Evolutionary conservation across 2,797 vertebrate species (phyloP).

Genomic region (Rhabdomys pumilio): DNA sequence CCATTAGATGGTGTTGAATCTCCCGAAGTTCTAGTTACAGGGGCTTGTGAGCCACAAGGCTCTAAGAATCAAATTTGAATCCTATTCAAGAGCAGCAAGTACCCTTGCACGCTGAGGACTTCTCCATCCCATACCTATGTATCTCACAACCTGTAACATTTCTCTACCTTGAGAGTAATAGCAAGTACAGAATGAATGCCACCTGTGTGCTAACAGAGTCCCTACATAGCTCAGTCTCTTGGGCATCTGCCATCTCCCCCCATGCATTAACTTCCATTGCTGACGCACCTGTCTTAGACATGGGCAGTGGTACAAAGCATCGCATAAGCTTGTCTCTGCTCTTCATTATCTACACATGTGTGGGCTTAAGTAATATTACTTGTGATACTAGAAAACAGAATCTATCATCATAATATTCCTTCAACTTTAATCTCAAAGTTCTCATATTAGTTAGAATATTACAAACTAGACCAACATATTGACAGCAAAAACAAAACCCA

Average conservation of each 20-base stretch:
- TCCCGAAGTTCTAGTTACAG: not conserved
- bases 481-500: not conserved
- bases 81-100: not conserved
- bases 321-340: not conserved
- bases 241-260: not conserved
- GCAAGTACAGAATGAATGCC: not conserved
- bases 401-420: not conserved
- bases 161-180: not conserved
- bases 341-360: not conserved
- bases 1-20: not conserved
- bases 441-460: not conserved
- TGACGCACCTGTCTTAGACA: not conserved
- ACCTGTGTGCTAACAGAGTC: not conserved
- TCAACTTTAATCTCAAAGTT: not conserved
- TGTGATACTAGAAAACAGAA: conserved; percentile 39
- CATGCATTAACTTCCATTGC: not conserved
- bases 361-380: not conserved
- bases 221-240: not conserved
- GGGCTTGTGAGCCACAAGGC: not conserved
- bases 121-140: not conserved
- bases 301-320: not conserved
- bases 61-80: not conserved
- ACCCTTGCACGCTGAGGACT: not conserved
- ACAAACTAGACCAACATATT: not conserved
- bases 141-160: not conserved